Base-by-base conservation (phyloP, 2,888 invertebrate genomes). In the Pristionchus mayeri region DNA sequence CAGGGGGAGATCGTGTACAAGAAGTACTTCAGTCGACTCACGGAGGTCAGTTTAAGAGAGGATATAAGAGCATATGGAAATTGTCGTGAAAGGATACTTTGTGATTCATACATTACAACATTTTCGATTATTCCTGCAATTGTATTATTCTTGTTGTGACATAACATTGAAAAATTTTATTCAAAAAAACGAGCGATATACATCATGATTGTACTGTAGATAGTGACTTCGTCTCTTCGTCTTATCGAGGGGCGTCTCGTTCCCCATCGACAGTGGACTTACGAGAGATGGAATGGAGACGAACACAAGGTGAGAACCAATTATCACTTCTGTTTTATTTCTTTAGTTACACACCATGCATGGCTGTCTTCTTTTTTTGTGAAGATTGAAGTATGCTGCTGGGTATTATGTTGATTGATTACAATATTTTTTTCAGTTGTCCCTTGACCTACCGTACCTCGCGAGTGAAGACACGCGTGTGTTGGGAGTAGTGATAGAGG, bases 161-260 rank as follows among this genome's bases (percentile, higher is more conserved):
- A 11, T 16, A 52, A 52, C 21, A 52, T 60, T 30, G 0, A 11
- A 27, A n/a, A n/a, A n/a, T n/a, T n/a, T n/a, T n/a, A n/a, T n/a
- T n/a, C n/a, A n/a, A n/a, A n/a, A n/a, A n/a, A n/a, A n/a, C n/a
- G n/a, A n/a, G n/a, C n/a, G n/a, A n/a, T n/a, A n/a, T n/a, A n/a
- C n/a, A n/a, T n/a, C n/a, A n/a, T 60, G 27, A 57, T 57, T 16
- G 11, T n/a, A 21, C 57, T 57, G 0, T 40, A 80, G 80, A 80
- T 80, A 37, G 60, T 60, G 57, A 57, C 44, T 7, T 40, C 80
- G 7, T 54, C 80, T n/a, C 80, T 80, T 2, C 57, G 44, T 54
- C 37, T 80, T 7, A 60, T 80, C 80, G 80, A 80, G 44, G 44
- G 80, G 24, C 80, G 80, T 30, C 54, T 80, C 24, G 40, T 80